Evolutionary conservation across 2,888 invertebrate genomes (phyloP), one percentile per base, ranked within the genome.

Genomic region (Eumerus sabulonum): DNA sequence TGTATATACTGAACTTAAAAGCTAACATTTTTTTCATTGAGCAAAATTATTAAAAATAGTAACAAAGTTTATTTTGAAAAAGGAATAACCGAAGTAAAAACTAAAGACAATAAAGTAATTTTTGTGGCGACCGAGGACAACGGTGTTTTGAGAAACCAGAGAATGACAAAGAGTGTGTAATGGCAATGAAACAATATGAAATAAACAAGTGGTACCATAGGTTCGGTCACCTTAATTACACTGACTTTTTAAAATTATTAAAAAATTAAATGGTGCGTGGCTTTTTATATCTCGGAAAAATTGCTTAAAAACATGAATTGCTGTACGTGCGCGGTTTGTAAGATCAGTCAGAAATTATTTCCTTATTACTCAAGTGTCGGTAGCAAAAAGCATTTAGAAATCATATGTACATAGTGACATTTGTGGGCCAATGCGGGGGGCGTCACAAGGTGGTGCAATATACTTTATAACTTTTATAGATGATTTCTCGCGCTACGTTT

Each of bases 31-130:
- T n/a, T 51, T 13, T 51, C 51, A 14, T 13, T 51, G 51, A 38
- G 17, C 12, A 36, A 51, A 14, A 11, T 36, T 11, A 51, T 51
- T 13, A 16, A 51, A 51, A 51, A 47, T 16, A 16, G 16, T 4
- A 47, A 47, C 5, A 47, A 2, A 17, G 45, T 47, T 16, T 16
- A 17, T 13, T 47, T 47, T 47, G 9, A 47, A 16, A 16, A 47
- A 16, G 16, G 16, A 16, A 2, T 45, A 16, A 51, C 51, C 14
- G 36, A 36, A 36, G 36, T 36, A 51, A 36, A 36, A 51, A 51
- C 51, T 51, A 16, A 51, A 51, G 36, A 36, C 51, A 51, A 51
- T 35, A 51, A 13, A 16, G 5, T 36, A 35, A 36, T 51, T 36
- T 36, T 36, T n/a, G 36, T 36, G 1, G 51, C 51, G 9, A 51